Base-by-base conservation (phyloP, 37 sponge, comb jelly and placozoan species). In the Chondrosia reniformis region DNA sequence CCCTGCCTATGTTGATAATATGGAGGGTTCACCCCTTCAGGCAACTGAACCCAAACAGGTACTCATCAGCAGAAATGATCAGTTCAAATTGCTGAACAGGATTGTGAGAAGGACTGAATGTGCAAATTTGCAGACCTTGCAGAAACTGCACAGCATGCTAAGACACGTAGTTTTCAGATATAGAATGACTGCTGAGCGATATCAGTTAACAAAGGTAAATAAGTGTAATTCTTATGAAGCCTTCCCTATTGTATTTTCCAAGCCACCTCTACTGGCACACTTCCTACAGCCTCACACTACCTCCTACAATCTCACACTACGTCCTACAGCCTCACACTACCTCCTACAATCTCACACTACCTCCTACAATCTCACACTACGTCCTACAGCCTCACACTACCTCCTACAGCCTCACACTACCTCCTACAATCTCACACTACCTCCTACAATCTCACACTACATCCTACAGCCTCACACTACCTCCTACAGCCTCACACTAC, bases 81-180 rank as follows among this genome's bases (percentile, higher is more conserved):
- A 82, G 72, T 39, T 83, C 24, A 62, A 15, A 27, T 37, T 90
- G 32, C 79, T 83, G 54, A 52, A 83, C 33, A 67, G 38, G 37
- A 66, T 83, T 2, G 80, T 80, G 1, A 19, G 45, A n/a, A 36
- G 9, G 8, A 90, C 87, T 15, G 80, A 85, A 31, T 33, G 46
- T 9, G 56, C 71, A 32, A 85, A 63, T 54, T 34, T 83, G 0
- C 76, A 82, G 54, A 45, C 73, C 30, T 52, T 85, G 63, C 79
- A 85, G 63, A 54, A 64, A 46, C 37, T 90, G 58, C 87, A 75
- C 56, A 49, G 79, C n/a, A 76, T 55, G 57, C 74, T 85, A 38
- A 80, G 79, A 24, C 91, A 86, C 17, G 24, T 86, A 15, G 80
- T 85, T 7, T 90, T 90, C 33, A 42, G 87, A 57, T 72, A 89